Evolutionary conservation across 2,888 invertebrate genomes (phyloP), one percentile per base, ranked within the genome.

Genomic region (Orthonevra nobilis): DNA sequence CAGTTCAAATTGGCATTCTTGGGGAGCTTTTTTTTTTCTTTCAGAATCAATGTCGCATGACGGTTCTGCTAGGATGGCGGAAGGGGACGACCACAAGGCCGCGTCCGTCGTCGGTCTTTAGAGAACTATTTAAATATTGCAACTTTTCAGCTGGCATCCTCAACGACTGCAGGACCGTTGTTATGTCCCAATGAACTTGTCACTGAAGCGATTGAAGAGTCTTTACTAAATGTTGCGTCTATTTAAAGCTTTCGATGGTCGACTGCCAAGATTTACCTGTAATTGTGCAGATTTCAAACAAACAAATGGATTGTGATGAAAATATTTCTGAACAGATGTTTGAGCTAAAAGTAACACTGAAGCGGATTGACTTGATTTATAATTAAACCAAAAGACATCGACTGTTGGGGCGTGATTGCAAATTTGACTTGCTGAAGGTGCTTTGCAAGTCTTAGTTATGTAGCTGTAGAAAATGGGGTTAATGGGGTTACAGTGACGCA

Each of bases 331-430:
- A 12, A 23, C 70, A 63, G 46, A 52, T 70, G 54, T 28, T 7
- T 7, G 15, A 2, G 2, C 12, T 44, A 44, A 70, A 61, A 52
- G 44, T 61, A 61, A 36, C n/a, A 19, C 23, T n/a, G 36, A 34
- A 44, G 34, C 23, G 40, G 42, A 70, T 61, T 52, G 69, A 60
- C 69, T 36, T 60, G 12, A 20, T n/a, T 32, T 50, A 60, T 17
- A 34, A 60, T 40, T 60, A 42, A 34, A 50, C 12, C 5, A 17
- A 26, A n/a, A 17, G 44, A 17, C 46, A 42, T 42, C 3, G 7
- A 69, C 7, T 30, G 30, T 7, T 30, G 30, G 48, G 50, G 42
- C 58, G 42, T 23, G n/a, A n/a, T n/a, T n/a, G n/a, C n/a, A n/a
- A n/a, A n/a, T n/a, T n/a, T n/a, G n/a, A n/a, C n/a, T n/a, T n/a